Percentiles rank a stretch among this genome's conserved stretches.
phyloP scores from a whole-genome alignment of 2,797 vertebrate species.

The Micrastur ruficollis region DNA sequence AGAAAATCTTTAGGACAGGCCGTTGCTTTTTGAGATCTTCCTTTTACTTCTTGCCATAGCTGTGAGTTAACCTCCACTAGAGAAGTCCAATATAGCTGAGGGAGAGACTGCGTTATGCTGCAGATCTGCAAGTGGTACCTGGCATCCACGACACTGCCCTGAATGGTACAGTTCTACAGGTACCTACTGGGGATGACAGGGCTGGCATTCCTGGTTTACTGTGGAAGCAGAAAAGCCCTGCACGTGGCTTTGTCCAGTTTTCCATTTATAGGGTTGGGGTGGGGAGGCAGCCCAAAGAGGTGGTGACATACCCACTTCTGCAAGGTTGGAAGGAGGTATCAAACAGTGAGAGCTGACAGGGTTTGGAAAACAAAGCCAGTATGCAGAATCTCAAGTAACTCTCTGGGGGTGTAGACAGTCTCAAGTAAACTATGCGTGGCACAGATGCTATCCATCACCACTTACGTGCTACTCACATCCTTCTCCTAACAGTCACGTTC shows the following conservation, averaged over 20 bases:
- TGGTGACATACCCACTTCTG: fast-evolving
- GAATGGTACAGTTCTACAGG: not conserved
- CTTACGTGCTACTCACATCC: fast-evolving
- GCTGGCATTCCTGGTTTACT: not conserved
- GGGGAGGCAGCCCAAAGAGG: not conserved
- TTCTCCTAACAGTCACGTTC: not conserved
- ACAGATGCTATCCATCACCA: not conserved
- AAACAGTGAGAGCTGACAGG: not conserved
- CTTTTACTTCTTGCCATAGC: not conserved
- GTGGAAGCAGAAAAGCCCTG: not conserved
- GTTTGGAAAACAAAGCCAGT: not conserved
- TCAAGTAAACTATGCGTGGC: not conserved
- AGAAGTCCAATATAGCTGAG: not conserved
- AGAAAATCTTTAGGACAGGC: not conserved
- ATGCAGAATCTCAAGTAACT: not conserved
- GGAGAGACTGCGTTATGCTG: not conserved
- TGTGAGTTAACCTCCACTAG: not conserved
- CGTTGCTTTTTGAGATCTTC: not conserved
- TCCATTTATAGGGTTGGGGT: not conserved
- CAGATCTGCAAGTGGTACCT: not conserved
- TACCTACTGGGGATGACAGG: not conserved
- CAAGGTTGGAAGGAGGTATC: not conserved
- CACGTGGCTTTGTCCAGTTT: not conserved
- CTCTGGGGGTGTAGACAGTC: not conserved
- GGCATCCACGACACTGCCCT: not conserved